These are phyloP conservation scores for Peromyscus polionotus DNA, from an alignment of 2,113 vertebrate genomes.

Conservation along the genomic window DNA sequence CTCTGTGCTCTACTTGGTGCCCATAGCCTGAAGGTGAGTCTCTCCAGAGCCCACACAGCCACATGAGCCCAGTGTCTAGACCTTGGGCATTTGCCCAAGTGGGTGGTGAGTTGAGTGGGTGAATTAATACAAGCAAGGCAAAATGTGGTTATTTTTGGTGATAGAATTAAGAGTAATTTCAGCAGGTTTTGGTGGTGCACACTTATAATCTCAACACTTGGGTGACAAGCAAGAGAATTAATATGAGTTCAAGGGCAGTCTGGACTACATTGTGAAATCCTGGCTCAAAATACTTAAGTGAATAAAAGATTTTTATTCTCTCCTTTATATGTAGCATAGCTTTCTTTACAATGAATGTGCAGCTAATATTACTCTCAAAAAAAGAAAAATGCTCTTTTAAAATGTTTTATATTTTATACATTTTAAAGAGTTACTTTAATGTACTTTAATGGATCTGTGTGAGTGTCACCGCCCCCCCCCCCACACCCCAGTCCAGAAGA, in stretches of 20 bases:
- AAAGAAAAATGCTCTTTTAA: neutral
- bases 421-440: neutral
- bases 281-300: neutral
- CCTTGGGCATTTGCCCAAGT: neutral
- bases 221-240: neutral
- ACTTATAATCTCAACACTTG: neutral
- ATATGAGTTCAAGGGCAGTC: neutral
- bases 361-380: neutral
- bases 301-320: neutral
- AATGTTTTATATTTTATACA: neutral
- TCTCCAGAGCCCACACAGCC: neutral
- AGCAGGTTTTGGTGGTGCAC: neutral
- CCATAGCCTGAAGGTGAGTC: neutral
- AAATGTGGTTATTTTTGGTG: neutral
- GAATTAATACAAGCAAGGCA: too few species aligned
- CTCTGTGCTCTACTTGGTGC: neutral
- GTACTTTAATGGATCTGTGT: neutral
- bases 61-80: neutral
- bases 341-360: neutral
- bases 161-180: neutral
- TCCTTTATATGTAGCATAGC: neutral
- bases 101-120: neutral
- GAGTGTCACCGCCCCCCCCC: fast-evolving
- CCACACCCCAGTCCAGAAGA: neutral
- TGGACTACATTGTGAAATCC: neutral